Conservation (phyloP, 2,888 invertebrate species). For the Coenonympha glycerion region DNA sequence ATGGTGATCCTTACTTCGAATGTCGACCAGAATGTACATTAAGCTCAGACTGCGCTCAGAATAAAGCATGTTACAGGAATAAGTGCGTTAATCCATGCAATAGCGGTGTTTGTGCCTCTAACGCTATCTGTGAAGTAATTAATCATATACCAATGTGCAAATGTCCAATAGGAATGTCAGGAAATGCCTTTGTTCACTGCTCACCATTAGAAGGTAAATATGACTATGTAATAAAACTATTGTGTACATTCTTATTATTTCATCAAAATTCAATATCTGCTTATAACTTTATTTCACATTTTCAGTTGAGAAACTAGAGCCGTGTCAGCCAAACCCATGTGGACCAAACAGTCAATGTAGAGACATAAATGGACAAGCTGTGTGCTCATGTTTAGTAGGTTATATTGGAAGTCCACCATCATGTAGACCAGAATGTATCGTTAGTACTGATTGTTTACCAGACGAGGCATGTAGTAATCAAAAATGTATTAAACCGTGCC, state of each 20-base stretch:
- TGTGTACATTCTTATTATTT: no score
- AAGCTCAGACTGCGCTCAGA: constrained; percentile 79
- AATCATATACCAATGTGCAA: constrained; percentile 84
- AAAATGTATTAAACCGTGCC: constrained; percentile 88
- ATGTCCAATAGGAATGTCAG: constrained; percentile 79
- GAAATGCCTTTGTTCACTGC: constrained; percentile 81
- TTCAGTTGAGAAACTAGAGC: constrained; percentile 54
- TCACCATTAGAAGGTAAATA: constrained; percentile 56
- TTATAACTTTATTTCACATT: constrained; percentile 24
- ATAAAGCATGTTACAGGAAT: constrained; percentile 79
- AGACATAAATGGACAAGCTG: constrained; percentile 82
- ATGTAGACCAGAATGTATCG: constrained; percentile 85
- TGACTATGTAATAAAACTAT: no score
- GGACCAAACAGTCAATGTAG: constrained; percentile 87
- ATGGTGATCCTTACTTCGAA: constrained; percentile 80
- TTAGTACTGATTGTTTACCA: constrained; percentile 84
- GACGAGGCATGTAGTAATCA: constrained; percentile 85
- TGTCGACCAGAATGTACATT: constrained; percentile 83
- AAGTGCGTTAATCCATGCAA: constrained; percentile 84
- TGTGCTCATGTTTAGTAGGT: constrained; percentile 81
- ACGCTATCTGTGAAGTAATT: constrained; percentile 82
- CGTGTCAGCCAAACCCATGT: constrained; percentile 79
- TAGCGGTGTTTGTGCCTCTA: constrained; percentile 79
- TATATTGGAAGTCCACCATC: constrained; percentile 85
- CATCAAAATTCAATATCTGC: no score